phyloP scores from a whole-genome alignment of 2,797 vertebrate species.

The Pitangus sulphuratus region DNA sequence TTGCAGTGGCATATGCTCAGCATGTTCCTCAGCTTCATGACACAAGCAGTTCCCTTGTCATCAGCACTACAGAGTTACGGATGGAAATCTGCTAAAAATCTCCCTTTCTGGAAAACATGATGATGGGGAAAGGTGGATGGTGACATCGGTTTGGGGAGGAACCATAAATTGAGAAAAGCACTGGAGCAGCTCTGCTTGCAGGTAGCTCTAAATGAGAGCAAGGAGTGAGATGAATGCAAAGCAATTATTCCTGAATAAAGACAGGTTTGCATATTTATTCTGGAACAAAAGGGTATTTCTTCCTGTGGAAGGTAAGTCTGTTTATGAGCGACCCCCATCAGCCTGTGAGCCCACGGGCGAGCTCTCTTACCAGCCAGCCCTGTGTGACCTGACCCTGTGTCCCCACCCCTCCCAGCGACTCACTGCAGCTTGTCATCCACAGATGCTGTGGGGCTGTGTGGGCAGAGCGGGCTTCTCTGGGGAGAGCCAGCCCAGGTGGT shows the following conservation, averaged over 20 bases:
- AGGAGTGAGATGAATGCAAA: not conserved
- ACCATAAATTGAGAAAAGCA: not conserved
- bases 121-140: not conserved
- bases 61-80: not conserved
- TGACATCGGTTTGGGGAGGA: not conserved
- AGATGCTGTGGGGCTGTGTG: not conserved
- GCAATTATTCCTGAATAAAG: not conserved
- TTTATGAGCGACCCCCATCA: not conserved
- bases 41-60: not conserved
- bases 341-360: rapidly evolving
- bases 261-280: not conserved
- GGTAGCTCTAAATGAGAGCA: not conserved
- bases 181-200: not conserved
- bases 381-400: not conserved
- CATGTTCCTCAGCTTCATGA: not conserved
- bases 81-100: not conserved
- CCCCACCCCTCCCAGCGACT: not conserved
- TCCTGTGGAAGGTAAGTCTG: not conserved
- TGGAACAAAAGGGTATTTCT: not conserved
- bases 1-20: not conserved
- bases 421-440: rapidly evolving
- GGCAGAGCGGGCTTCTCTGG: not conserved
- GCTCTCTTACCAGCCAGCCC: not conserved
- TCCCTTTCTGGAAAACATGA: not conserved
- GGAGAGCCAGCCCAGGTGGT: not conserved